These are phyloP conservation scores for Pithys albifrons DNA, from an alignment of 2,113 vertebrate species.

Conservation along the genomic window DNA sequence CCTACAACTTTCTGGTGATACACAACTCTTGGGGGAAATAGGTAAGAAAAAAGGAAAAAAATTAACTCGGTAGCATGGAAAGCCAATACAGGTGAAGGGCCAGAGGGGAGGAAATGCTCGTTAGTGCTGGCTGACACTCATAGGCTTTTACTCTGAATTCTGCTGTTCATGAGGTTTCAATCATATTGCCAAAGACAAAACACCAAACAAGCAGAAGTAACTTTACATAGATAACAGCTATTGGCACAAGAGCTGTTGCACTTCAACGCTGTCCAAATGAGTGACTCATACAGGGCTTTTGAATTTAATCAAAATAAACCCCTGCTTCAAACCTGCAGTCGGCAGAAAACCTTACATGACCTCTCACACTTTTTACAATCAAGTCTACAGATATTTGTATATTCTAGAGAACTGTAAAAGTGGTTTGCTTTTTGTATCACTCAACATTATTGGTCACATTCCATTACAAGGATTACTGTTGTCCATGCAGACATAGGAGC, in stretches of 20 bases:
- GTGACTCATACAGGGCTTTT: not conserved
- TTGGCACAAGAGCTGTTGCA: not conserved
- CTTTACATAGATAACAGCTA: not conserved
- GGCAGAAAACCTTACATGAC: not conserved
- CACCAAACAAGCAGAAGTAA: not conserved
- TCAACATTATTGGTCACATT: accelerated
- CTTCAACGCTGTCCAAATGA: not conserved
- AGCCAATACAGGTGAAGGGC: not conserved
- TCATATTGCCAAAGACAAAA: not conserved
- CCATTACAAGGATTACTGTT: not conserved
- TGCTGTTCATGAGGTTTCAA: not conserved
- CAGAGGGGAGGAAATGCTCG: not conserved
- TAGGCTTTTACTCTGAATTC: not conserved
- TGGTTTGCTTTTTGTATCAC: not conserved
- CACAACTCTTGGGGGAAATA: accelerated
- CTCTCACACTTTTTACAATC: not conserved
- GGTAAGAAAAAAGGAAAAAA: not conserved
- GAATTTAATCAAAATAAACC: not conserved
- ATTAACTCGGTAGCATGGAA: not conserved
- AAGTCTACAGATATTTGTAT: not conserved
- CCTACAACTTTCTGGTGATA: not conserved
- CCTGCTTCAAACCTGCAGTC: not conserved
- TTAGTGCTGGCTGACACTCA: not conserved
- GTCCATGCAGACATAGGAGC: accelerated
- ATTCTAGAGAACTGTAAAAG: not conserved